Evolutionary conservation across 1,140 invertebrate genomes (phyloP).

Genomic region (Cataglyphis hispanica): DNA sequence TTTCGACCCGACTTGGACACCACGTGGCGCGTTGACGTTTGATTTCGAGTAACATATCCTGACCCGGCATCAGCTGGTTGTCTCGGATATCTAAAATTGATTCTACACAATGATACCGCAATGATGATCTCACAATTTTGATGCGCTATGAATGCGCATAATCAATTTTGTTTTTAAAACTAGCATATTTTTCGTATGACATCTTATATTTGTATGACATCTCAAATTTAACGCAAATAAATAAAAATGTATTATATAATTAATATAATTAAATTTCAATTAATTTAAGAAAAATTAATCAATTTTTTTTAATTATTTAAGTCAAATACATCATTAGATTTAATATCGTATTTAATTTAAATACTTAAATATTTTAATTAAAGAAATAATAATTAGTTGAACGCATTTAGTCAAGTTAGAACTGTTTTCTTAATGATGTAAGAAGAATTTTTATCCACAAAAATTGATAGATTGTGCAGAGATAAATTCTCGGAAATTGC

Average conservation of each 20-base stretch:
- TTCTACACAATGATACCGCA: slow-evolving; percentile 17
- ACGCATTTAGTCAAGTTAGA: too few species aligned
- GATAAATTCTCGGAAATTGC: neutral
- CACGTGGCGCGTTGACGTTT: neutral
- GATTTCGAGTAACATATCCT: slow-evolving; percentile 9
- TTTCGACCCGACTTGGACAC: slow-evolving; percentile 65
- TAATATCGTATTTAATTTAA: too few species aligned
- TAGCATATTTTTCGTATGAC: neutral
- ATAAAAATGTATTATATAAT: neutral
- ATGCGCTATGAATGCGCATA: neutral
- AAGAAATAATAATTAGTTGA: too few species aligned
- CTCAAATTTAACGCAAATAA: neutral
- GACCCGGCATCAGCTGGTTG: neutral
- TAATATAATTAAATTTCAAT: neutral
- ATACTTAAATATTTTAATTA: too few species aligned
- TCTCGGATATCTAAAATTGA: slow-evolving; percentile 13
- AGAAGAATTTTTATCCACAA: neutral
- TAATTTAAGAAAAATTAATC: neutral
- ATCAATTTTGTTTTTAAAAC: neutral
- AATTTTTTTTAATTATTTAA: too few species aligned
- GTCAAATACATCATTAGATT: too few species aligned
- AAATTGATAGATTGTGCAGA: neutral
- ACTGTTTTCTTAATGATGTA: too few species aligned
- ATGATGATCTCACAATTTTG: neutral
- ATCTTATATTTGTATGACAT: neutral